Percentiles rank a stretch among this genome's conserved stretches.
Evolutionary conservation across 2,797 vertebrate genomes (phyloP).

Genomic region (Xenops minutus): DNA sequence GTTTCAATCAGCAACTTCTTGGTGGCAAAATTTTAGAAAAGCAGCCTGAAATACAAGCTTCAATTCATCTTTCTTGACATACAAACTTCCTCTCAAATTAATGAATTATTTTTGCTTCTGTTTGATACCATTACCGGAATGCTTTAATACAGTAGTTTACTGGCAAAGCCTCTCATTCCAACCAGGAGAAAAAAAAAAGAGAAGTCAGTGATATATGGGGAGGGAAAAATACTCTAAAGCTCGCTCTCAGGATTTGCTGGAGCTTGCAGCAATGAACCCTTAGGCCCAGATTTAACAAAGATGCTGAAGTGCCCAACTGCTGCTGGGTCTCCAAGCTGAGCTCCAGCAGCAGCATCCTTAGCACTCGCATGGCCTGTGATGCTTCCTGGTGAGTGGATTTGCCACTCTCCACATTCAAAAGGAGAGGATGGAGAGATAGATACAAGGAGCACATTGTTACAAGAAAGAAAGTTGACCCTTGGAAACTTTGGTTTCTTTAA

Average conservation of each 20-base stretch:
- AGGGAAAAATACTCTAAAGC: neutral
- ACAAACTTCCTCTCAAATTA: neutral
- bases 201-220: neutral
- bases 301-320: neutral
- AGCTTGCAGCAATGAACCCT: neutral
- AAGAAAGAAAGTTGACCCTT: neutral
- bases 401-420: neutral
- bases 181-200: neutral
- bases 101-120: neutral
- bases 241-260: neutral
- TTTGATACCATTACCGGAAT: neutral
- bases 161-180: neutral
- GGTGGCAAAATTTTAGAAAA: neutral
- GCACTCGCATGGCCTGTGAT: rapidly evolving
- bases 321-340: neutral
- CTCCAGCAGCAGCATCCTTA: rapidly evolving
- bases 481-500: neutral
- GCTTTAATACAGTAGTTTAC: neutral
- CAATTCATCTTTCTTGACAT: neutral
- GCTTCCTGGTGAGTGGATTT: neutral
- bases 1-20: neutral
- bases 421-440: neutral
- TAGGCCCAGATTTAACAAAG: neutral
- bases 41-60: neutral
- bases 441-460: neutral